Base-by-base conservation (phyloP, 1,140 invertebrate species). In the Ips typographus region DNA sequence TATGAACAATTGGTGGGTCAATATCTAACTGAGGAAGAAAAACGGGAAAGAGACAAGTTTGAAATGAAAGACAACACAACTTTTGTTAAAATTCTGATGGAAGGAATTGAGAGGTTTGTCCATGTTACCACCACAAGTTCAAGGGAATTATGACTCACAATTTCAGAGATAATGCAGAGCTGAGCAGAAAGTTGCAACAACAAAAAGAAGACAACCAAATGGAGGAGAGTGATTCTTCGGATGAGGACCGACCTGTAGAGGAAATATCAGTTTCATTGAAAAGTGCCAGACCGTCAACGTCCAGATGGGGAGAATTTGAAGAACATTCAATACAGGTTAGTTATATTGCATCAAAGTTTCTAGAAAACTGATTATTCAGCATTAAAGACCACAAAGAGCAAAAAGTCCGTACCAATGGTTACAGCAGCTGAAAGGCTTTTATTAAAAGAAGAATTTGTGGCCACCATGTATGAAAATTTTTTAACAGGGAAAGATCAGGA, bases 1-100 rank as follows among this genome's bases (percentile, higher is more conserved):
- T 98, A 94, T 83, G 92, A 97, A 61, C 89, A 96, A 75, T 82
- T 98, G 63, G 83, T 97, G 62, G 94, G 94, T 0, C 89, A 91
- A 76, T 95, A 92, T 80, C 79, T 96, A 68, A 89, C 88, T 4
- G 86, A 90, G 63, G 87, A 91, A 53, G 92, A 96, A 80, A 88
- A 87, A 59, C 83, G 83, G 71, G 82, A 82, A 49, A 81, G 89
- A 42, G 89, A 91, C 74, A 83, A 82, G 61, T 77, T 78, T 43
- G 77, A 81, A 58, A 81, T 83, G 53, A 70, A 65, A 36, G 81
- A 83, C 40, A 86, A 87, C 74, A 81, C 85, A 4, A 89, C 86
- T 64, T 87, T 91, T 71, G 85, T 91, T 0, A 86, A 85, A 77
- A 82, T 91, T 70, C 82, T 91, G 44, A 82, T 91, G 75, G 87